Conservation (phyloP, 2,113 vertebrate genomes). For the Oreotragus oreotragus region DNA sequence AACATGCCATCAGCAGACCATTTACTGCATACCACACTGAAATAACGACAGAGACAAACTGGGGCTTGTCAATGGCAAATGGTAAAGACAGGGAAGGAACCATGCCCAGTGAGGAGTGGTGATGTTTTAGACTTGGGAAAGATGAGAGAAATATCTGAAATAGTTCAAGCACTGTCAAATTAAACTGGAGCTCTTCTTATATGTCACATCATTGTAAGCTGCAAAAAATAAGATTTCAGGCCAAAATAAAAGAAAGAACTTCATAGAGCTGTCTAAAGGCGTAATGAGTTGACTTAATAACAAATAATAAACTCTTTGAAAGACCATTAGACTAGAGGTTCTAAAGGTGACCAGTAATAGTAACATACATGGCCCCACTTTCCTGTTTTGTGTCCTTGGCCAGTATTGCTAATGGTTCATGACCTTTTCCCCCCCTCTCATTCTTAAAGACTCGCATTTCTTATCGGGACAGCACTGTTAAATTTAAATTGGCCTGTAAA, state of each 20-base stretch:
- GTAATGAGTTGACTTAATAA: not conserved
- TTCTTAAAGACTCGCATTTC: not conserved
- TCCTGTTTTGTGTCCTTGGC: not conserved
- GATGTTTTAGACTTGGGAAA: not conserved
- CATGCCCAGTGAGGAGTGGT: not conserved
- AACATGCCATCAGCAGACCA: not conserved
- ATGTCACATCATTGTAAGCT: not conserved
- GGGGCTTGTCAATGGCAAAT: accelerated
- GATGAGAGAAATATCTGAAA: not conserved
- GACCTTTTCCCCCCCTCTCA: not conserved
- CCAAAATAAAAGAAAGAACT: not conserved
- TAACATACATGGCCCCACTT: not conserved
- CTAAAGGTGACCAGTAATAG: not conserved
- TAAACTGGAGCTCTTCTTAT: not conserved
- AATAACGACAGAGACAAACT: not conserved
- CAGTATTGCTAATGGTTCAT: not conserved
- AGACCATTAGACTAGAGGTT: not conserved
- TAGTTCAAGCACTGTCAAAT: not conserved
- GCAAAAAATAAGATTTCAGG: not conserved
- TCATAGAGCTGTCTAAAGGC: not conserved
- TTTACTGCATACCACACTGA: not conserved
- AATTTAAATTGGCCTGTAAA: not conserved
- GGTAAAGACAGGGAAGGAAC: not conserved
- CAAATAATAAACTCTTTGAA: not conserved
- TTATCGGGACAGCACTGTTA: not conserved